Evolutionary conservation across 1,140 invertebrate genomes (phyloP).

Genomic region (Sinonovacula constricta): DNA sequence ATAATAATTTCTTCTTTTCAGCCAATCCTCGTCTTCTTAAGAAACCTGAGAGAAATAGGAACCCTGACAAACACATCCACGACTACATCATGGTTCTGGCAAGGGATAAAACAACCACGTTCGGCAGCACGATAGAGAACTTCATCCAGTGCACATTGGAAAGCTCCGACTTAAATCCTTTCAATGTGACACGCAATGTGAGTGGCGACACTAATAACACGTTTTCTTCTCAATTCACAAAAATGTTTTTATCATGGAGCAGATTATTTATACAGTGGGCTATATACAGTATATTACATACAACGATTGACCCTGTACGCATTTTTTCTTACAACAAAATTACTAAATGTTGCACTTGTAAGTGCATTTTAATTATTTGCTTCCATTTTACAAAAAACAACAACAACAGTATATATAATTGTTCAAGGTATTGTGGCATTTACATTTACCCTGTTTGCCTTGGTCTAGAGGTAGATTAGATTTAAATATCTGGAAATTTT

Average conservation of each 20-base stretch:
- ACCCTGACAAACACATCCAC: conserved; percentile 34
- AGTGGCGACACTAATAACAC: conserved; percentile 44
- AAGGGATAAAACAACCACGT: conserved; percentile 84
- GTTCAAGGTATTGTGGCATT: too few species aligned
- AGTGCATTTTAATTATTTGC: too few species aligned
- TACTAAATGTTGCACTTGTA: too few species aligned
- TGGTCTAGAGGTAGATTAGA: too few species aligned
- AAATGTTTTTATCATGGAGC: too few species aligned
- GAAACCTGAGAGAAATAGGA: conserved; percentile 31
- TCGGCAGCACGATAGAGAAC: conserved; percentile 92
- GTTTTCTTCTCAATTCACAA: conserved; percentile 1
- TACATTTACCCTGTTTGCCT: too few species aligned
- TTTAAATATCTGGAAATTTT: too few species aligned
- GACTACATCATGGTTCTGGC: conserved; percentile 85
- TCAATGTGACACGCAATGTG: conserved; percentile 94
- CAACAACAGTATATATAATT: too few species aligned
- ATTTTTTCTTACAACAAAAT: too few species aligned
- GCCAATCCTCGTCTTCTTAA: conserved; percentile 41
- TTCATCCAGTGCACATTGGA: conserved; percentile 96
- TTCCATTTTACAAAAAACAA: too few species aligned
- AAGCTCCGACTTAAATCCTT: conserved; percentile 91
- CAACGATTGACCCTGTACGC: not conserved
- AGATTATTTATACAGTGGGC: too few species aligned
- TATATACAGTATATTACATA: not conserved
- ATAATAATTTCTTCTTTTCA: conserved; percentile 21